Base-by-base conservation (phyloP, 2,888 invertebrate species). In the Exocentrus adspersus region DNA sequence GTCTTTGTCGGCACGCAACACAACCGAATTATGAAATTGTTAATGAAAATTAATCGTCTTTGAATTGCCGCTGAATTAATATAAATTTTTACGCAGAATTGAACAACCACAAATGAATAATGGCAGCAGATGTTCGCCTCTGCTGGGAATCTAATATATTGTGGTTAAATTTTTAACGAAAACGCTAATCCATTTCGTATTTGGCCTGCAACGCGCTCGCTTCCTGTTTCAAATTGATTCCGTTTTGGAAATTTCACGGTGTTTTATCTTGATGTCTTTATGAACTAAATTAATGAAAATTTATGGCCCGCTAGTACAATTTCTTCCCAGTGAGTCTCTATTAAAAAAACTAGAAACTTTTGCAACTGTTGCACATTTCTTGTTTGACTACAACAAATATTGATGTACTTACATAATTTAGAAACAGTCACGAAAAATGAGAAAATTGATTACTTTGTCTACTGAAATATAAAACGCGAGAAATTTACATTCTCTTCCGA, bases 21-120 rank as follows among this genome's bases (percentile, higher is more conserved):
- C 37, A 21, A 30, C 54, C 17, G 19, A 54, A 24, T 54, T 59
- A 63, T 56, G 41, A 48, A 60, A 63, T 60, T 57, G 68, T 72
- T 69, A 64, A 70, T 62, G 69, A 62, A 57, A 67, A 71, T 71
- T 72, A 70, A 72, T 70, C 65, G 69, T 68, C 64, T 68, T 63
- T 59, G 61, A 72, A 71, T 68, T 69, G 71, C 72, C 71, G 72
- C 68, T 66, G 60, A 68, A 72, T 71, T 67, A 71, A 67, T 64
- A 62, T 42, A 52, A 56, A 67, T 60, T 71, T 71, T 71, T 71
- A 70, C 71, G 68, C 63, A 59, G 72, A 71, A 72, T 67, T 67
- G 62, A 65, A 65, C 62, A 60, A 64, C 57, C 61, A 54, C 65
- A 68, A 62, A 71, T 68, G 64, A 65, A 65, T 65, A 65, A 69